Evolutionary conservation across 2,113 vertebrate species (phyloP).

Genomic region (Ptilonorhynchus violaceus): DNA sequence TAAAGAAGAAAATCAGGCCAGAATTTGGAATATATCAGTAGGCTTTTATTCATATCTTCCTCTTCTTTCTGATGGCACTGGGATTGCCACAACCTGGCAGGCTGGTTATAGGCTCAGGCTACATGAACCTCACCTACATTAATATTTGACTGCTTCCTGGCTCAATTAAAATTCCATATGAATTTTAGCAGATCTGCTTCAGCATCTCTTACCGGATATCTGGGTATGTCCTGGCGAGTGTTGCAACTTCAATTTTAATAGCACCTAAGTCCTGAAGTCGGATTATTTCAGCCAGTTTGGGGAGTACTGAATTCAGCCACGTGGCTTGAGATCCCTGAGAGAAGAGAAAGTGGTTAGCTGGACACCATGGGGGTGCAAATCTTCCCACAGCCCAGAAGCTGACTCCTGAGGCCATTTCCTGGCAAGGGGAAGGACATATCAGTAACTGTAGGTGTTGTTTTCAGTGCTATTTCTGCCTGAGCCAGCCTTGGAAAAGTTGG

Average conservation of each 20-base stretch:
- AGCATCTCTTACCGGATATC: slow-evolving; percentile 81
- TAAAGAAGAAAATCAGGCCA: background rate
- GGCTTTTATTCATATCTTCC: background rate
- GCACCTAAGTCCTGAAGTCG: slow-evolving; percentile 80
- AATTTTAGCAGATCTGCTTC: background rate
- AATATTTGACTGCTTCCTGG: background rate
- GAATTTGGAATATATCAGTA: background rate
- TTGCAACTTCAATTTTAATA: slow-evolving; percentile 83
- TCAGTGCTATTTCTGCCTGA: background rate
- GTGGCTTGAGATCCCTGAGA: slow-evolving; percentile 78
- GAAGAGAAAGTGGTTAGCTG: background rate
- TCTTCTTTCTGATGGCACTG: background rate
- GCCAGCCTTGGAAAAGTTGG: background rate
- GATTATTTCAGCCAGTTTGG: slow-evolving; percentile 82
- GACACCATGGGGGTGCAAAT: background rate
- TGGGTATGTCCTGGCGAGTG: slow-evolving; percentile 69
- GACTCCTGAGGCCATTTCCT: background rate
- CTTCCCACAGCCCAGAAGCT: background rate
- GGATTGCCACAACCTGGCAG: background rate
- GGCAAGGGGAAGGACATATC: background rate
- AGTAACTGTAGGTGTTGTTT: background rate
- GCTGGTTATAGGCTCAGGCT: background rate
- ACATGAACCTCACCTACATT: background rate
- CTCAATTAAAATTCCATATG: background rate
- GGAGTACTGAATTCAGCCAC: slow-evolving; percentile 75